Base-by-base conservation (phyloP, 64 coral and sea anemone genomes). In the Pocillopora verrucosa region DNA sequence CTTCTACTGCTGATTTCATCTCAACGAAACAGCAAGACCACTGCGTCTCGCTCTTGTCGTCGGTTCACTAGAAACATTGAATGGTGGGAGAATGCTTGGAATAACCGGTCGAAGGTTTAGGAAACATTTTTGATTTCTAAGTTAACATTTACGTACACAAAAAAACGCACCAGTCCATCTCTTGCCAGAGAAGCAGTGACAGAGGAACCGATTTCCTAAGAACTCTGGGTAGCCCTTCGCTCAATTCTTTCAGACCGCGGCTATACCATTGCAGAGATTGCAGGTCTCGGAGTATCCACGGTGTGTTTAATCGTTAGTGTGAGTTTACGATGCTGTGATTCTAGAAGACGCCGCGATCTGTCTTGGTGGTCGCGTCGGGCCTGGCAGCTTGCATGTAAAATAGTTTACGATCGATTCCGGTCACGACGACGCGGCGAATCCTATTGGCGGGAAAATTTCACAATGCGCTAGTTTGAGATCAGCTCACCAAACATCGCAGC, bases 191-290 rank as follows among this genome's bases (percentile, higher is more conserved):
- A 89, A 37, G 78, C 51, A 63, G 75, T 63, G 19, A 72, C 74
- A 76, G 74, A 89, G 77, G 65, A 79, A 25, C 77, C 88, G 80
- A 80, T 89, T 45, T 89, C 88, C 59, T 59, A 59, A 62, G 77
- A 89, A 58, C 69, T 38, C 41, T 56, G 88, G 68, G 16, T 89
- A 56, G 76, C 77, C 24, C 36, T 89, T 70, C 80, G 88, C 59
- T 78, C 80, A 67, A 80, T 80, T 56, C 24, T 57, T 30, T 75
- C 77, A n/a, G 75, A 30, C 9, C 72, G 87, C 4, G 75, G 87
- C 61, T 24, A 89, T 89, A 89, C 45, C 65, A 56, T 36, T 89
- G 77, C 38, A 89, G 87, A 9, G 30, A 30, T 30, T 30, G 30
- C 30, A 30, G 30, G 0, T 30, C 14, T 77, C 14, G 75, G 70